Evolutionary conservation across 1,140 invertebrate genomes (phyloP), one percentile per base, ranked within the genome.

Genomic region (Diorhabda elongata): DNA sequence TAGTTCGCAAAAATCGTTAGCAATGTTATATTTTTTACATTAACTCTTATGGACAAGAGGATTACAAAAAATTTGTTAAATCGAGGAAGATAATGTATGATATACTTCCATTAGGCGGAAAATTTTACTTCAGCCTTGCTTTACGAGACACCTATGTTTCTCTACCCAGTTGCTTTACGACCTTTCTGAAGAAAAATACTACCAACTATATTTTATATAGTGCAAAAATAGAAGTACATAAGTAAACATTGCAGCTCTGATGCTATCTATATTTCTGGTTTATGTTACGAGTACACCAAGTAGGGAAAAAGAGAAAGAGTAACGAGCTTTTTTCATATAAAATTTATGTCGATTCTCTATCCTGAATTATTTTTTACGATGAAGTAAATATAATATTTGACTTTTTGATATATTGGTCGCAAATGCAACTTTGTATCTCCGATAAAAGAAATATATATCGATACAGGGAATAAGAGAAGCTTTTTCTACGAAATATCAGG

Each of bases 181-280:
- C 47, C 47, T 52, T 52, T n/a, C 47, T 52, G 6, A 52, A 52
- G 47, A 52, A 52, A 52, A 6, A 8, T 52, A 52, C 47, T 52
- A 3, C 47, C 47, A 52, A 52, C 47, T 52, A 52, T 52, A 52
- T 52, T 52, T 52, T 52, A 52, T 52, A 52, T n/a, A 52, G 47
- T 52, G n/a, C 47, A 52, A n/a, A 52, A 52, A 52, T 52, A 52
- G 47, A 52, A 52, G 47, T 6, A 52, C 6, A 52, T 52, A 52
- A 52, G 47, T 52, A 52, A 52, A n/a, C 4, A 52, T 52, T 52
- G 47, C 47, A 52, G 47, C 47, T 52, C 47, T 52, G 47, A 52
- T 52, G 47, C 47, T 52, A 52, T 52, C 47, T 52, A 52, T 52
- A 52, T 52, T 52, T 52, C 47, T 52, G 47, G 6, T 52, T 52